Base-by-base conservation (phyloP, 2,888 invertebrate genomes). In the Hoplodrina ambigua region DNA sequence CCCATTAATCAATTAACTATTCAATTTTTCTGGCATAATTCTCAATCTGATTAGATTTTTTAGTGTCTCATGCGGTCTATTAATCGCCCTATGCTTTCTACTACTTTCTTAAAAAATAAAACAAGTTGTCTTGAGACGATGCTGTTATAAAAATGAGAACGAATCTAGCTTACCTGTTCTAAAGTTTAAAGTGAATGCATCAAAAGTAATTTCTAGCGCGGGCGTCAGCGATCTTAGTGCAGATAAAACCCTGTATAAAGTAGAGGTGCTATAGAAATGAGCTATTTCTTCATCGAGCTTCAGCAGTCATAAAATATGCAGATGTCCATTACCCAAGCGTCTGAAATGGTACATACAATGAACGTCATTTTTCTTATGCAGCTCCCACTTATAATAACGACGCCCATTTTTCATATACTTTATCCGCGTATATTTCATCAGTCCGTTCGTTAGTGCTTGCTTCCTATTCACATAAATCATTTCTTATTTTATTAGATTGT, bases 1-100 rank as follows among this genome's bases (percentile, higher is more conserved):
- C 89, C 78, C 50, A 69, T 73, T 59, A 77, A 78, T 80, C 75
- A 82, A 80, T 69, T 74, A 68, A 63, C 65, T 54, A 66, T 69
- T 53, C 68, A 75, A 61, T 72, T 67, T 62, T 69, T 52, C 68
- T 55, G 56, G 69, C 41, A 37, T 50, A 46, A 60, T 69, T 80
- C 52, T 72, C 49, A 52, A 69, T 69, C 53, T 69, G 44, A 58
- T 70, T 52, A 56, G 63, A 58, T 66, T 25, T 46, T 70, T 44
- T 44, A 25, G 13, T 55, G 19, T 52, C 52, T 60, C 30, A 50
- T 7, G 13, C 11, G 41, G 46, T 46, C 19, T 60, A 25, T 25
- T 37, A 20, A 61, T 37, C 41, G 20, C 41, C 4, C 25, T 57
- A 8, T 69, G 61, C 78, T 78, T 66, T 57, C 54, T 76, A 76